A percentile compares a stretch with the other conserved stretches of the same genome.
phyloP scores from a whole-genome alignment of 2,888 invertebrate genomes.

The Philaethria dido region DNA sequence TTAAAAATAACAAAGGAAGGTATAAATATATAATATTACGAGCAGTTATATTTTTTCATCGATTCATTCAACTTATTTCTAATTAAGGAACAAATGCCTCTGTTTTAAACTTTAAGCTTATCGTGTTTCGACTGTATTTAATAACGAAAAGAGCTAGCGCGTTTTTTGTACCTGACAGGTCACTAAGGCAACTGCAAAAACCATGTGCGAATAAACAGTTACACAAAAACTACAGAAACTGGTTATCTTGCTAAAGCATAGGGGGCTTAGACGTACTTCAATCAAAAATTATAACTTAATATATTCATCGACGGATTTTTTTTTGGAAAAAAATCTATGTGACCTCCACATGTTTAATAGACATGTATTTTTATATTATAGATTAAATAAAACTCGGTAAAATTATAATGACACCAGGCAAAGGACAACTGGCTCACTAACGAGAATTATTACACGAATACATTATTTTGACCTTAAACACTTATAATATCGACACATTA shows the following conservation, averaged over 20 bases:
- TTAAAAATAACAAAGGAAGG: background rate
- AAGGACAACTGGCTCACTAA: constrained; percentile 24
- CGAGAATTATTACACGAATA: constrained; percentile 16
- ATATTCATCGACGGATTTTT: background rate
- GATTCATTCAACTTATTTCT: no score
- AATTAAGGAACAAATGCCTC: no score
- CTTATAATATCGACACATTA: constrained; percentile 6
- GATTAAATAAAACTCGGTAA: constrained; percentile 9
- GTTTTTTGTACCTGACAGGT: background rate
- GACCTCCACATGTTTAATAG: background rate
- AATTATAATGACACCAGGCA: constrained; percentile 6
- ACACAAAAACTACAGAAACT: constrained; percentile 10
- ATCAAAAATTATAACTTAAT: constrained; percentile 8
- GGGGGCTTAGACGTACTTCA: constrained; percentile 8
- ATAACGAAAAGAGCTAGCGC: background rate
- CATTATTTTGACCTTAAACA: constrained; percentile 26
- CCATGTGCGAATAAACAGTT: constrained; percentile 8
- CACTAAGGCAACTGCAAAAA: constrained; percentile 14
- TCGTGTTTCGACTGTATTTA: background rate
- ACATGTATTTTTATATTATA: constrained; percentile 1
- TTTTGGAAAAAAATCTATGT: background rate
- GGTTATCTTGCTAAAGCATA: constrained; percentile 7
- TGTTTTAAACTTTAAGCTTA: background rate
- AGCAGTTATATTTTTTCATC: background rate
- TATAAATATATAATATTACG: background rate